Base-by-base conservation (phyloP, 2,888 invertebrate genomes). In the Heliconius erato region DNA sequence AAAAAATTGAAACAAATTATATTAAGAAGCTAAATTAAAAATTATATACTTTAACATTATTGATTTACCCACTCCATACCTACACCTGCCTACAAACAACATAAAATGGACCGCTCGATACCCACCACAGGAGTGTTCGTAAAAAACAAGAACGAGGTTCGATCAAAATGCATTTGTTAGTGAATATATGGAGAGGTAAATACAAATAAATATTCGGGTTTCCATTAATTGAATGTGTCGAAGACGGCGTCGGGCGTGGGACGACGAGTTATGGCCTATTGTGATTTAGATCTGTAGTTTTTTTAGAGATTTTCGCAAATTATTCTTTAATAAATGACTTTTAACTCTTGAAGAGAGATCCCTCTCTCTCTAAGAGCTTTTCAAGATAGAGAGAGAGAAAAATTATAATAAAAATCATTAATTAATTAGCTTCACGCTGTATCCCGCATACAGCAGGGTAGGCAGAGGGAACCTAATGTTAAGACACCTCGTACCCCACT, bases 201-300 rank as follows among this genome's bases (percentile, higher is more conserved):
- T 86, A 85, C 83, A 83, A 81, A 87, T 87, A 87, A 88, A 87
- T 86, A 87, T 87, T 88, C 84, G 85, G 87, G 86, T 87, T 91
- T 91, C 87, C 90, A 90, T 91, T 90, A 89, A 90, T 89, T 89
- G 88, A 90, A 90, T 88, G 87, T 88, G 88, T 87, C 88, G 89
- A 88, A 87, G 86, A 79, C 85, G 82, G 82, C 79, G 82, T 83
- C 79, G 83, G 74, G 92, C 92, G 95, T 94, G 92, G 94, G 94
- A 89, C 90, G 89, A 88, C 89, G 88, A 94, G 91, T 92, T 93
- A 94, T 91, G 89, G 90, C 87, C 90, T 90, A 91, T 91, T 91
- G 91, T 94, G 91, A 92, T 91, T 92, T 86, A 91, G 90, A 90
- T 89, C 89, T 89, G 91, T 91, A 40, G 9, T 40, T 54, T 87